Evolutionary conservation across 2,113 vertebrate genomes (phyloP).

Genomic region (Coturnix japonica): DNA sequence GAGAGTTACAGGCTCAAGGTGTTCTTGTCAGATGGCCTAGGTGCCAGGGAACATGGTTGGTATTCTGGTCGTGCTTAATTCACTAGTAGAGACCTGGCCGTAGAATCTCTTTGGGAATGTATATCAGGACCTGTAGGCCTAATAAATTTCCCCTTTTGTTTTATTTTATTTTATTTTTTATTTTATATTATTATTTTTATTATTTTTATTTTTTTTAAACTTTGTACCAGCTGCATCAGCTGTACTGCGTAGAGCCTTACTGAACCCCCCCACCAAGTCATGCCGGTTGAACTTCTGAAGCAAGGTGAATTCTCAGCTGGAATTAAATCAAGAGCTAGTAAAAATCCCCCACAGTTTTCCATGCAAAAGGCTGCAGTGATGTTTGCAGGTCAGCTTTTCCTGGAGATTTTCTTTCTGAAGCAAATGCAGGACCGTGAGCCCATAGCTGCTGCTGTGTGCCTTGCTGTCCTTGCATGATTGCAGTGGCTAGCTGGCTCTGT

Average conservation of each 20-base stretch:
- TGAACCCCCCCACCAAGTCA: neutral
- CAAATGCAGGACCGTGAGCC: neutral
- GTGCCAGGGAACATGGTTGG: neutral
- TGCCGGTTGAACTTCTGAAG: neutral
- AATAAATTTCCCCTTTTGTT: neutral
- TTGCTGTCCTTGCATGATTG: neutral
- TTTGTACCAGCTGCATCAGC: neutral
- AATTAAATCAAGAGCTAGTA: neutral
- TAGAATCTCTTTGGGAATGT: constrained; percentile 11
- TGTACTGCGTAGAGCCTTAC: neutral
- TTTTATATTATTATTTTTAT: no score
- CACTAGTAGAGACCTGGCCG: neutral
- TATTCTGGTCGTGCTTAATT: constrained; percentile 30
- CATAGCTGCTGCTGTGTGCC: neutral
- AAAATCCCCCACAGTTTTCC: neutral
- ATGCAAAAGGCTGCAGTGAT: neutral
- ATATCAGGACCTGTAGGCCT: constrained; percentile 5
- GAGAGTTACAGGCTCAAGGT: neutral
- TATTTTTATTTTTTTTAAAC: neutral
- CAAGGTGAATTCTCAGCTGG: neutral
- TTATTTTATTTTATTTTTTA: no score
- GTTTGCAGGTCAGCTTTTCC: neutral
- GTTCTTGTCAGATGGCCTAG: neutral
- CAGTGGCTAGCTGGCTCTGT: neutral
- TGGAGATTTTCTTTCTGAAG: neutral